Evolutionary conservation across 2,888 invertebrate species (phyloP), one percentile per base, ranked within the genome.

Genomic region (Rhagium mordax): DNA sequence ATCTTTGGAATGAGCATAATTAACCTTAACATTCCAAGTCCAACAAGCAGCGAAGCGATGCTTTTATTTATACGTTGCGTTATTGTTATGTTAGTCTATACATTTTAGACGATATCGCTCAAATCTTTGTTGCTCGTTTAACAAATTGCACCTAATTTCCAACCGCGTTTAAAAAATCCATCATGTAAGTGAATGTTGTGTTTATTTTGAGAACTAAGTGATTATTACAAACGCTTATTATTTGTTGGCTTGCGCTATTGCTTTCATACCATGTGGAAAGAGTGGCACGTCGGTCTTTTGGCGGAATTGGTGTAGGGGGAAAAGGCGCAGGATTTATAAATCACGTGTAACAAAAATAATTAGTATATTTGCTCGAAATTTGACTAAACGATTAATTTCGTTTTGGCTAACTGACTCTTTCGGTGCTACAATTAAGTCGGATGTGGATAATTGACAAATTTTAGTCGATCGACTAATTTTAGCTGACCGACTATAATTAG

Each of bases 221-320:
- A 49, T 69, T 60, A 57, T 24, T 48, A 69, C 24, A 68, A 29
- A 49, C 27, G 21, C 53, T 47, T 29, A 65, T 41, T 51, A 53
- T 68, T 16, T 59, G 48, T 57, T 70, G 59, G 64, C 55, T 65
- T 65, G 15, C 21, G 48, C 57, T 59, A 48, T 65, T 65, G 47
- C 47, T 15, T 65, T 55, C 47, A 62, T 55, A 62, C 33, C 47
- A 62, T 70, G 70, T 53, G 62, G 70, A 70, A 70, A 61, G 60
- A 53, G 20, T 20, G 61, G 29, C 21, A 49, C 53, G 21, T 41
- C 13, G 67, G 24, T 33, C 16, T 48, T 59, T 49, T 27, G 29
- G 15, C 10, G 24, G 24, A 21, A 1, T 47, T 61, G 10, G 15
- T 3, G n/a, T 21, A 41, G 61, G 61, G 47, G 61, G 1, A 61